Conservation (phyloP, 2,797 vertebrate genomes). For the Paramormyrops hopkinsi region DNA sequence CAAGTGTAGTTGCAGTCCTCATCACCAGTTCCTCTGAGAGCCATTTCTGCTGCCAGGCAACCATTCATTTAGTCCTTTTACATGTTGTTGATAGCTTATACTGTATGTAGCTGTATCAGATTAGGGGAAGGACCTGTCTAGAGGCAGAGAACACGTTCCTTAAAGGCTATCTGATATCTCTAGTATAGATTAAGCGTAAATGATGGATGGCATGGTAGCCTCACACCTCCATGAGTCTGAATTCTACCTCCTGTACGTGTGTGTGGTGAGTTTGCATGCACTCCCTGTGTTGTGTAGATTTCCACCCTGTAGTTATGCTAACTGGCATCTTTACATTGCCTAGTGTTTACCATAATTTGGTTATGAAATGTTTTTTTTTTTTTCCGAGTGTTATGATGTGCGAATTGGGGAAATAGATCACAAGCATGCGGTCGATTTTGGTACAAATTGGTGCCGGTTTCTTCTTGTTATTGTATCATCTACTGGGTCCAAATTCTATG, state of each 20-base stretch:
- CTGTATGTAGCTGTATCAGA: neutral
- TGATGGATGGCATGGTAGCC: neutral
- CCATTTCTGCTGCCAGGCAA: neutral
- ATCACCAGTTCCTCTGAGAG: neutral
- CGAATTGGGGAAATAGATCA: neutral
- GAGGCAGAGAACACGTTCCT: neutral
- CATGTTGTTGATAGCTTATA: neutral
- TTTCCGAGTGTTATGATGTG: neutral
- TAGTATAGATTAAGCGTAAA: neutral
- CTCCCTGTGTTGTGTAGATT: neutral
- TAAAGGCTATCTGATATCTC: neutral
- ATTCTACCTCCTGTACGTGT: neutral
- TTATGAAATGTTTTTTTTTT: neutral
- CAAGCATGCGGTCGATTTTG: neutral
- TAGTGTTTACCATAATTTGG: neutral
- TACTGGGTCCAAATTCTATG: neutral
- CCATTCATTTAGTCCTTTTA: neutral
- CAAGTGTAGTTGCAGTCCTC: neutral
- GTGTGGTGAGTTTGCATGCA: neutral
- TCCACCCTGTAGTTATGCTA: neutral
- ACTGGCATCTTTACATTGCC: neutral
- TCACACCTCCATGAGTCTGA: neutral
- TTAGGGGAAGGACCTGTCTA: neutral
- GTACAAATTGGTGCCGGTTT: neutral
- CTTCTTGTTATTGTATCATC: neutral